Evolutionary conservation across 2,888 invertebrate genomes (phyloP).

Genomic region (Lamellibrachia columna): DNA sequence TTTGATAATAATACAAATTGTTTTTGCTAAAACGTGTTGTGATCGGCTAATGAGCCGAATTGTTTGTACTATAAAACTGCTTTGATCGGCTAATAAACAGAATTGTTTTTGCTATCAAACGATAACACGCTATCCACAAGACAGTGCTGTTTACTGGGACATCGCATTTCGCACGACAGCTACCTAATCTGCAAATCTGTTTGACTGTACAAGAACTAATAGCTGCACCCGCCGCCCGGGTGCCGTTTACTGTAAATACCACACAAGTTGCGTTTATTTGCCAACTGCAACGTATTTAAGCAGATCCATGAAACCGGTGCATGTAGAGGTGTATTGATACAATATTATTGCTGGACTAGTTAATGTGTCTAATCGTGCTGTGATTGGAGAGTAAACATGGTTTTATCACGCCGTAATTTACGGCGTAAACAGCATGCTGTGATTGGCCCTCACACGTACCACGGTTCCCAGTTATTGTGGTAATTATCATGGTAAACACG

Average conservation of each 20-base stretch:
- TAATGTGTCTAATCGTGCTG: not conserved
- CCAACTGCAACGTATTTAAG: not conserved
- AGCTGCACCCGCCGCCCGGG: not conserved
- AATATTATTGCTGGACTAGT: not conserved
- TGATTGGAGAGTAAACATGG: not conserved
- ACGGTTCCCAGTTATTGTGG: not conserved
- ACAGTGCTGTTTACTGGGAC: too few species aligned
- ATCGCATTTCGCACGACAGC: too few species aligned
- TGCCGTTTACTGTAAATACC: not conserved
- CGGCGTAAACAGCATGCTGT: not conserved
- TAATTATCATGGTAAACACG: too few species aligned
- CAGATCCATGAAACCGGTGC: not conserved
- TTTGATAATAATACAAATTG: too few species aligned
- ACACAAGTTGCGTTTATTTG: not conserved
- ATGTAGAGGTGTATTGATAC: not conserved
- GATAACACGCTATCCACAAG: too few species aligned
- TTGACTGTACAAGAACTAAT: not conserved
- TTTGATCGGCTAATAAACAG: too few species aligned
- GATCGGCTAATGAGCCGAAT: too few species aligned
- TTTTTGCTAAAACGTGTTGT: too few species aligned
- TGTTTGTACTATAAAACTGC: too few species aligned
- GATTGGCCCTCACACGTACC: not conserved
- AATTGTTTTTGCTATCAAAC: too few species aligned
- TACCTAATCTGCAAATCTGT: not conserved
- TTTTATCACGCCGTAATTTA: not conserved